Base-by-base conservation (phyloP, 2,113 vertebrate species). In the Anseranas semipalmata region DNA sequence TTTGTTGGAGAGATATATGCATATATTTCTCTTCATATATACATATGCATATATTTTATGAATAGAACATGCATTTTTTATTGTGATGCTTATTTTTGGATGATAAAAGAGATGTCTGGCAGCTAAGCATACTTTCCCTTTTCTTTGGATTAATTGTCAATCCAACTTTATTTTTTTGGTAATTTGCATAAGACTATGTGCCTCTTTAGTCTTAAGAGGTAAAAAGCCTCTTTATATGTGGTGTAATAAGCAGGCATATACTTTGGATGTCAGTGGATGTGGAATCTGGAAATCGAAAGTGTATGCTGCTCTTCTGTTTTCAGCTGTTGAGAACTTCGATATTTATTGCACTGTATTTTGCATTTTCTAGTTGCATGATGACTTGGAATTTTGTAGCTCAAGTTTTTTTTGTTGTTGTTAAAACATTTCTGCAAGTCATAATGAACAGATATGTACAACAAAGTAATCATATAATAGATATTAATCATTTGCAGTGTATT, bases 141-240 rank as follows among this genome's bases (percentile, higher is more conserved):
- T 96, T 72, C 74, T 73, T 79, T 73, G 87, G 81, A 91, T 96
- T 96, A 96, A 87, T 96, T 92, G 58, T 80, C 77, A 89, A 14
- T 68, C 43, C 66, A 35, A 58, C 21, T 72, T 53, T 33, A 9
- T 21, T 27, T 45, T 18, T 11, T 37, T 15, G 6, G 12, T 62
- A n/a, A 59, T 91, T 96, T 93, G 43, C 84, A 68, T 89, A 59
- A 72, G 37, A 17, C 72, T 83, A 0, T 15, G 30, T 79, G 41
- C 60, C 33, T 77, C 2, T 53, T 58, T 52, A 67, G 30, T 14
- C 59, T 17, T 37, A 77, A 58, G 66, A 80, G 48, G 14, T 24
- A 27, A 10, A 22, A 63, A n/a, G 5, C 50, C 50, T 39, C 30
- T 58, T 59, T 52, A 10, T 41, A 22, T 21, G 12, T 2, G 19